Evolutionary conservation across 2,113 vertebrate species (phyloP).

Genomic region (Mus spicilegus): DNA sequence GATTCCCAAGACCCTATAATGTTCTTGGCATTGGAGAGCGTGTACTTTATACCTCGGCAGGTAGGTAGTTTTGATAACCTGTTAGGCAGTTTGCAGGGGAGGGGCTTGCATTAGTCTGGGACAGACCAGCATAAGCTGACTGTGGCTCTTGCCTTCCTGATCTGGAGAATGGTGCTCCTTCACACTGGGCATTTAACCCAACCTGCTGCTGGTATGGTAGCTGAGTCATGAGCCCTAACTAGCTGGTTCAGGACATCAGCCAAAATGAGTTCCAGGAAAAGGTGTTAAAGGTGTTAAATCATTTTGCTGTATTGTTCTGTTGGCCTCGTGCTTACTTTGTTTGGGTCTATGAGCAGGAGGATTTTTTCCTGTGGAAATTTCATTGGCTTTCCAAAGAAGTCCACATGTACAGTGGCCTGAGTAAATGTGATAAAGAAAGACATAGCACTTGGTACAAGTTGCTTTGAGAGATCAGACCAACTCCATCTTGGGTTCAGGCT

Average conservation of each 20-base stretch:
- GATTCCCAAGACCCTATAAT: not conserved
- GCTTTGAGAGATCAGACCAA: not conserved
- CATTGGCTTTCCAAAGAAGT: not conserved
- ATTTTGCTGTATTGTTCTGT: not conserved
- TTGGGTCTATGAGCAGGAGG: not conserved
- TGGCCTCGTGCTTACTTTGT: not conserved
- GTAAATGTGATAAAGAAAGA: not conserved
- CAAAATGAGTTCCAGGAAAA: not conserved
- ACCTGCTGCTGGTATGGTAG: not conserved
- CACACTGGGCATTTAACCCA: not conserved
- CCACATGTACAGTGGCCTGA: not conserved
- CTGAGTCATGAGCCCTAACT: not conserved
- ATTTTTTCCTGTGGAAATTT: not conserved
- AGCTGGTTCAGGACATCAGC: not conserved
- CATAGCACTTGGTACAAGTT: too few relatives aligned
- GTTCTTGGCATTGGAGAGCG: not conserved
- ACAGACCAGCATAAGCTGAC: too few relatives aligned
- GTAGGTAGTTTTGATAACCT: not conserved
- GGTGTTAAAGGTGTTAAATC: not conserved
- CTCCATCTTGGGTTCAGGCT: too few relatives aligned
- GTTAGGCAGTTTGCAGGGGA: not conserved
- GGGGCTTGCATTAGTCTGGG: not conserved
- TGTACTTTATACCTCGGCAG: not conserved
- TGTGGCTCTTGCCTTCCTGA: too few relatives aligned
- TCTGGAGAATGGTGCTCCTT: not conserved